Conservation (phyloP, 2,888 invertebrate genomes). For the Agelastica alni region DNA sequence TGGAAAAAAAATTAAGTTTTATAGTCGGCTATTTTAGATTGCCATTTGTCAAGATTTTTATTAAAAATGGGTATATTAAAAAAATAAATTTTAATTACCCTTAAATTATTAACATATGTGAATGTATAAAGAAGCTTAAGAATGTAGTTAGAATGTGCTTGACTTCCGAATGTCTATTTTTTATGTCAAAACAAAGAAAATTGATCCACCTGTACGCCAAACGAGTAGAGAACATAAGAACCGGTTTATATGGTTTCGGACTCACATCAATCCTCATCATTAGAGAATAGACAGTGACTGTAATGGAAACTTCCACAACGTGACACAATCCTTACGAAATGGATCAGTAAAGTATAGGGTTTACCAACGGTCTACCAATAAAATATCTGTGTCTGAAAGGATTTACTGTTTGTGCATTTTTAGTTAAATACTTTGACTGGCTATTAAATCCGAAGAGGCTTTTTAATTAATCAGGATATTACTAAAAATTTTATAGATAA, state of each 20-base stretch:
- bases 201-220: conserved; percentile 8
- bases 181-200: conserved; percentile 1
- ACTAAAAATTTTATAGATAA: no score
- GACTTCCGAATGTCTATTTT: neutral
- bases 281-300: conserved; percentile 17
- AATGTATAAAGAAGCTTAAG: no score
- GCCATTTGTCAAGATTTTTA: no score
- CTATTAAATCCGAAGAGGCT: no score
- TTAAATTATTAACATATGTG: no score
- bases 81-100: no score
- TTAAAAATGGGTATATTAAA: no score
- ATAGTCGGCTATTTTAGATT: no score
- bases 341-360: conserved; percentile 13
- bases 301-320: conserved; percentile 17
- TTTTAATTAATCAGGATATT: no score
- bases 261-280: conserved; percentile 21
- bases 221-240: neutral
- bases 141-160: no score
- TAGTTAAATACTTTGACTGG: neutral
- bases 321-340: conserved; percentile 14
- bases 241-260: conserved; percentile 5
- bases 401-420: conserved; percentile 8
- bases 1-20: no score
- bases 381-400: neutral
- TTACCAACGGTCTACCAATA: conserved; percentile 7